phyloP scores from a whole-genome alignment of 2,113 vertebrate species.

The Thalassarche chlororhynchos region DNA sequence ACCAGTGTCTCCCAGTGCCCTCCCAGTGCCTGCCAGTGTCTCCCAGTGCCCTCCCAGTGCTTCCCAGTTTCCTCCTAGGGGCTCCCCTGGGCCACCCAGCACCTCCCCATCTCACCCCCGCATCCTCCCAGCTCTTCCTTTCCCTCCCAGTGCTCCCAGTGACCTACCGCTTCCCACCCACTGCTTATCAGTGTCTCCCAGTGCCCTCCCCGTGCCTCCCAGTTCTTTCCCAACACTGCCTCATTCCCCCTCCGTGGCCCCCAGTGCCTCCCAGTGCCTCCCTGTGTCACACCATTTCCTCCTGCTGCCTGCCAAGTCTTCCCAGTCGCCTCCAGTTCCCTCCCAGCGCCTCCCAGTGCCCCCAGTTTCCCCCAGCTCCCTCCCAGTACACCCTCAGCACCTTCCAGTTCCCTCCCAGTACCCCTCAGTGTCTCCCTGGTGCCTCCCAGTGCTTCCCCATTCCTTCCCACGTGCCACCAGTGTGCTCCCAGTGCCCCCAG shows the following conservation, averaged over 20 bases:
- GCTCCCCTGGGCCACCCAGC: too few relatives aligned
- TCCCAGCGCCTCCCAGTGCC: neutral
- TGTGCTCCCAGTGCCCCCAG: neutral
- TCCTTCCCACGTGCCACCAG: neutral
- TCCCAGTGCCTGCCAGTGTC: neutral
- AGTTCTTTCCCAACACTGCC: neutral
- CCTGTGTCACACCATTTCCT: neutral
- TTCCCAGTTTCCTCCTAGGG: neutral
- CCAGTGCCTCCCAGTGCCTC: neutral
- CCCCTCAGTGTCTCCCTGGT: neutral
- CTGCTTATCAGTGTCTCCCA: neutral
- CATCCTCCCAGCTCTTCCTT: neutral
- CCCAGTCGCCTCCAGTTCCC: neutral
- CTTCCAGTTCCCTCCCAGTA: neutral
- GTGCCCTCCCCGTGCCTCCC: neutral
- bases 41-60: neutral
- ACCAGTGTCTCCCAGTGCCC: too few relatives aligned
- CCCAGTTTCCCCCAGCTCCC: too few relatives aligned
- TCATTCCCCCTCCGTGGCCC: neutral
- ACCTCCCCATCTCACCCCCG: neutral
- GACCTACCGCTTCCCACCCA: too few relatives aligned
- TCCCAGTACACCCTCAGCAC: too few relatives aligned
- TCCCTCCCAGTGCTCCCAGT: neutral
- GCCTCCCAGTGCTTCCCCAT: neutral
- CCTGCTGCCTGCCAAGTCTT: neutral